Base-by-base conservation (phyloP, 35 echinoderm and acorn worm species). In the Apostichopus californicus region DNA sequence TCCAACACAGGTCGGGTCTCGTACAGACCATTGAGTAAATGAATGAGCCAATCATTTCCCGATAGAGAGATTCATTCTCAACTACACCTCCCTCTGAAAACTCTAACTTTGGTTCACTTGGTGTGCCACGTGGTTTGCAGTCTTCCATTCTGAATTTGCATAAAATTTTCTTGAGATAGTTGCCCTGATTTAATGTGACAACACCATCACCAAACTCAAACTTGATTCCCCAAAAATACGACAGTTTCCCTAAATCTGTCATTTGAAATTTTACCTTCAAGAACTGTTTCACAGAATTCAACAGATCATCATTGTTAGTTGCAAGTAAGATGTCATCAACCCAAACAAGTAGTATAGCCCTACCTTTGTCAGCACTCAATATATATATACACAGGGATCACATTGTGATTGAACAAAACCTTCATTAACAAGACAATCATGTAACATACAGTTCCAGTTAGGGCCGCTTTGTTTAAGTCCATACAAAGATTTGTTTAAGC, bases 391-490 rank as follows among this genome's bases (percentile, higher is more conserved):
- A 80, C 75, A 80, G 6, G 54, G 78, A 82, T 92, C 54, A 92
- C 57, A 60, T 60, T 79, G 54, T 79, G 54, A 92, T 11, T 92
- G 89, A 71, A 59, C 54, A 79, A 91, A 94, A n/a, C 88, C 86
- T 72, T 92, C 61, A n/a, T n/a, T n/a, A n/a, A n/a, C n/a, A n/a
- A n/a, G n/a, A n/a, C n/a, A n/a, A n/a, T n/a, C n/a, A 92, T 95
- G 94, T 55, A 95, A 70, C 68, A 95, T 61, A 86, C 81, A 92
- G 60, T 95, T 95, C 94, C 90, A 95, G 60, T 92, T 95, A 87
- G 90, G 55, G 8, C 94, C 90, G 34, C 89, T 92, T 68, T 95
- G 94, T 95, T 95, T 23, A 95, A 95, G 80, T 1, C 94, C 90
- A 78, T 92, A 95, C 24, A 94, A 54, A 77, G 85, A 92, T 92